These are phyloP conservation scores for Mus caroli DNA, from an alignment of 2,797 vertebrate genomes.

Conservation along the genomic window DNA sequence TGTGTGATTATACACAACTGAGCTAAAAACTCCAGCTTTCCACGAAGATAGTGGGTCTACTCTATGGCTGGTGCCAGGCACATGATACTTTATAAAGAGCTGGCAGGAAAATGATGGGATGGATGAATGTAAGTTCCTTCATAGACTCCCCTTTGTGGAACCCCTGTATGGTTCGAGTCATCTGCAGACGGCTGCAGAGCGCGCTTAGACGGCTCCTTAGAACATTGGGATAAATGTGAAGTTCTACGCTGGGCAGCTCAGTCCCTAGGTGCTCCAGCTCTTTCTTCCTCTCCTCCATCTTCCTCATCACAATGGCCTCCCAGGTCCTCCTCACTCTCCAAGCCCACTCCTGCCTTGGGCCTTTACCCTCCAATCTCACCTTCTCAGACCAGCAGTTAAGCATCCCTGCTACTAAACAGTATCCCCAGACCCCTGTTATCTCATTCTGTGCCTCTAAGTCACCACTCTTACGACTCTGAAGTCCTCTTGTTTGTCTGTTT, in stretches of 20 bases:
- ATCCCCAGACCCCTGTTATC: not conserved
- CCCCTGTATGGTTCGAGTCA: not conserved
- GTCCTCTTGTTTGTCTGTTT: not conserved
- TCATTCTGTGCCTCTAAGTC: not conserved
- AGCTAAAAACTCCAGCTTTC: not conserved
- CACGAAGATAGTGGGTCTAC: not conserved
- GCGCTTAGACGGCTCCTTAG: not conserved
- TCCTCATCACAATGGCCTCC: not conserved
- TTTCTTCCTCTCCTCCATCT: not conserved
- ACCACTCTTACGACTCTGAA: not conserved
- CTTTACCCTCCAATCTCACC: not conserved
- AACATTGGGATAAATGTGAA: not conserved
- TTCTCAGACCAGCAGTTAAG: not conserved
- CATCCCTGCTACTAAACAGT: not conserved
- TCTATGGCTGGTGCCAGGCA: not conserved
- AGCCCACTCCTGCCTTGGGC: not conserved
- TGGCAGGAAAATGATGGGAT: not conserved
- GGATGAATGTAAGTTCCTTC: not conserved
- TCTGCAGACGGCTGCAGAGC: not conserved
- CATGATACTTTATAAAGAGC: fast-evolving
- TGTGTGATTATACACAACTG: not conserved
- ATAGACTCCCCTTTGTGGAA: not conserved
- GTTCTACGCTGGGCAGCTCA: not conserved
- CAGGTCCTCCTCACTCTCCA: not conserved
- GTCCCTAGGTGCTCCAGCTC: no score